These are phyloP conservation scores for Ganaspis sp. DNA, from an alignment of 1,140 invertebrate genomes.

Conservation along the genomic window DNA sequence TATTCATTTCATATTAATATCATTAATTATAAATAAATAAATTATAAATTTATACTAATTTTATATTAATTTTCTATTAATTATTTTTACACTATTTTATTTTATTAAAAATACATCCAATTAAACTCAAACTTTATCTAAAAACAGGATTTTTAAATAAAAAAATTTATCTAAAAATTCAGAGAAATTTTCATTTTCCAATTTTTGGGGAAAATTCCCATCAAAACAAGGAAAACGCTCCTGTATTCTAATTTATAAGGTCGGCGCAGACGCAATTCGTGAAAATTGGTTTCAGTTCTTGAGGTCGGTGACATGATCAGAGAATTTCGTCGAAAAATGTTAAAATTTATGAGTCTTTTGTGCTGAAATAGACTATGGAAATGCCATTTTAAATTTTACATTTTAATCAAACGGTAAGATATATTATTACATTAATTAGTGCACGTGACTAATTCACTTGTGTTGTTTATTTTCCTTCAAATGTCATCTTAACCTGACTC, in stretches of 20 bases:
- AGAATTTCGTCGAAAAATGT: neutral
- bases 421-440: neutral
- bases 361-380: neutral
- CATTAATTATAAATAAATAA: too few relatives aligned
- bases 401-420: neutral
- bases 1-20: too few relatives aligned
- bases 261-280: slow-evolving; percentile 1
- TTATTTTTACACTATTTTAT: too few relatives aligned
- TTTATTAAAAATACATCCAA: too few relatives aligned
- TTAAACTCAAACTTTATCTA: too few relatives aligned
- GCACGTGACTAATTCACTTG: neutral
- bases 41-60: too few relatives aligned
- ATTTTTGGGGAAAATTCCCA: neutral
- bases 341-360: neutral
- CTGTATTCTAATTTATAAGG: neutral
- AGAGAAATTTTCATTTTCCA: neutral
- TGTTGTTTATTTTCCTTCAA: neutral
- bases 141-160: too few relatives aligned
- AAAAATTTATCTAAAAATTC: too few relatives aligned
- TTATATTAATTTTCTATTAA: too few relatives aligned
- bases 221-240: slow-evolving; percentile 6
- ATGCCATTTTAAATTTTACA: neutral
- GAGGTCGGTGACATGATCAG: slow-evolving; percentile 6
- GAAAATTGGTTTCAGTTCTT: slow-evolving; percentile 1
- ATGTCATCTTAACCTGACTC: slow-evolving; percentile 18